A percentile compares a stretch with the other conserved stretches of the same genome.
Evolutionary conservation across 2,888 invertebrate species (phyloP).

Genomic region (Thecophora atra): DNA sequence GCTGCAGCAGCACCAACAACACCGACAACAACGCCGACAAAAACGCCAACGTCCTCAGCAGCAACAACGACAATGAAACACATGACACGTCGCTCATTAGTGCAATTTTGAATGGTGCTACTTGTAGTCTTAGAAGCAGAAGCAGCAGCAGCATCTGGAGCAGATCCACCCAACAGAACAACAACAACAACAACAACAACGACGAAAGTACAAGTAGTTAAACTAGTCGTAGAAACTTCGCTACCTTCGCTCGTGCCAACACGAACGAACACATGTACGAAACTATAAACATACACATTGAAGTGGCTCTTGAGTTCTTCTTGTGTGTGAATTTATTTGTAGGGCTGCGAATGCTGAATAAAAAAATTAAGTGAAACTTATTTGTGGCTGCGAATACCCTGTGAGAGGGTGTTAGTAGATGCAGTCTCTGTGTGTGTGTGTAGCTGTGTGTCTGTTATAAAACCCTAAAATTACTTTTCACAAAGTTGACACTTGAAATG

Average conservation of each 20-base stretch:
- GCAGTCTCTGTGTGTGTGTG: background rate
- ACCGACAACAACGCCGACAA: background rate
- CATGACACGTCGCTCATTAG: conserved; percentile 57
- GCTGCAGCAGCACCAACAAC: background rate
- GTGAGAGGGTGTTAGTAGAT: background rate
- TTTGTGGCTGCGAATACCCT: background rate
- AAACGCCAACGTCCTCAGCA: background rate
- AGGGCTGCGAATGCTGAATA: background rate
- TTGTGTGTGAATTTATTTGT: conserved; percentile 14
- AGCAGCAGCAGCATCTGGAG: conserved; percentile 22
- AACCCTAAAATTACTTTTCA: conserved; percentile 22
- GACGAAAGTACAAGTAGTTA: conserved; percentile 26
- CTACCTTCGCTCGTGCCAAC: background rate
- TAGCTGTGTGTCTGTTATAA: background rate
- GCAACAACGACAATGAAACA: background rate
- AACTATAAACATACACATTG: background rate
- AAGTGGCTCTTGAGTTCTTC: conserved; percentile 29
- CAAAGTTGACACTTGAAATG: conserved; percentile 32
- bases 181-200: background rate
- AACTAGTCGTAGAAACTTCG: conserved; percentile 19
- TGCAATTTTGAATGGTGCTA: conserved; percentile 57
- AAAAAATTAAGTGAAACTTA: conserved; percentile 1
- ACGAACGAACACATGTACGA: conserved; percentile 2
- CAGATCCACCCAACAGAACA: conserved; percentile 4
- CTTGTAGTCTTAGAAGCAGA: conserved; percentile 31